Evolutionary conservation across 2,888 invertebrate species (phyloP).

Genomic region (Cephonodes hylas): DNA sequence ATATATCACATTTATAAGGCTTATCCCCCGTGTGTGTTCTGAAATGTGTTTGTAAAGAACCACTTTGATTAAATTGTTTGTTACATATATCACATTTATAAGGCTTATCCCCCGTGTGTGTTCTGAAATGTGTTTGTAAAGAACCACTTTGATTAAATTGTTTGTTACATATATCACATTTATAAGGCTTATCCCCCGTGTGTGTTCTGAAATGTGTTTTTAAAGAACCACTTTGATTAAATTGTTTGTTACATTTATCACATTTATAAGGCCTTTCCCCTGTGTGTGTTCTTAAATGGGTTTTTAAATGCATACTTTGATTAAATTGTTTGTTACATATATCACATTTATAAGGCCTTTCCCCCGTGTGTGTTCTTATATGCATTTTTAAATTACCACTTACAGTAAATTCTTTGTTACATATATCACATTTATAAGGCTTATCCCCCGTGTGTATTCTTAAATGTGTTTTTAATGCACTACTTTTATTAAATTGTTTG

Average conservation of each 20-base stretch:
- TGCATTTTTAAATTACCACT: background rate
- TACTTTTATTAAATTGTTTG: background rate
- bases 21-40: slow-evolving; percentile 24
- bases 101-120: slow-evolving; percentile 24
- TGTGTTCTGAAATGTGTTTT: too few relatives aligned
- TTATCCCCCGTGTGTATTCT: background rate
- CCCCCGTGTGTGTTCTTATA: background rate
- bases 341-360: slow-evolving; percentile 6
- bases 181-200: slow-evolving; percentile 18
- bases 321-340: background rate
- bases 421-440: background rate
- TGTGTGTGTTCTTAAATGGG: too few relatives aligned
- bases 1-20: too few relatives aligned
- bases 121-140: slow-evolving; percentile 19
- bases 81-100: slow-evolving; percentile 16
- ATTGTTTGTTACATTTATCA: background rate
- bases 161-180: slow-evolving; percentile 16
- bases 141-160: background rate
- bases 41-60: slow-evolving; percentile 16
- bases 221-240: background rate
- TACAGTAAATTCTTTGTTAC: background rate
- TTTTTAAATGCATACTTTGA: background rate
- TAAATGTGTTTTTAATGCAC: background rate
- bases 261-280: slow-evolving; percentile 17
- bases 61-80: slow-evolving; percentile 5